Base-by-base conservation (phyloP, 2,113 vertebrate genomes). In the Pollachius pollachius region DNA sequence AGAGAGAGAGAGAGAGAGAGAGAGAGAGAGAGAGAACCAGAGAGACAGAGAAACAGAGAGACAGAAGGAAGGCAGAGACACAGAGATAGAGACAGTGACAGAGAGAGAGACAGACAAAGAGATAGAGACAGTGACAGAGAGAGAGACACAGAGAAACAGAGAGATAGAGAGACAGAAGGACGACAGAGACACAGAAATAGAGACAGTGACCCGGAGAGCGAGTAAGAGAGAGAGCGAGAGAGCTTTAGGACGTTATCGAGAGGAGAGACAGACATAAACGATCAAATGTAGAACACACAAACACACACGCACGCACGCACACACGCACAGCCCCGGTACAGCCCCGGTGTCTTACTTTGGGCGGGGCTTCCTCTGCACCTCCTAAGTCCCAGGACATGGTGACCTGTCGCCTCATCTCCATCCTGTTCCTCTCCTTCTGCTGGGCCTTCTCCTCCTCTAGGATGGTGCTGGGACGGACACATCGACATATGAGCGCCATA, bases 371-470 rank as follows among this genome's bases (percentile, higher is more conserved):
- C 5, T 99, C 97, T 0, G 94, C 91, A 69, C 97, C 97, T 85
- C 95, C 95, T 0, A 96, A 95, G 87, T 98, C 97, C 97, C 97
- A 99, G 48, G 97, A 96, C 13, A 95, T 94, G 0, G 95, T 95
- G 75, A 96, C 95, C 82, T 99, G 97, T 64, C 97, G 90, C 87
- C 97, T 94, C 85, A 97, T 96, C 89, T 99, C 97, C 95, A 97
- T 99, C 85, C 97, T 94, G 91, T 91, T 92, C 59, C 97, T 95
- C 71, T 99, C 97, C 66, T 98, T 96, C 82, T 99, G 97, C 89
- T 99, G 97, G 27, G 90, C 82, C 87, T 97, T 99, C 90, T 99
- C 97, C 77, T 99, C 97, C 64, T 98, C 95, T 84, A 99, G 89
- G 87, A 99, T 97, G 3, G 95, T 97, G 90, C 97, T 99, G 76